Percentiles rank a stretch among this genome's conserved stretches.
phyloP scores from a whole-genome alignment of 2,888 invertebrate species.

The Agrotis exclamationis region DNA sequence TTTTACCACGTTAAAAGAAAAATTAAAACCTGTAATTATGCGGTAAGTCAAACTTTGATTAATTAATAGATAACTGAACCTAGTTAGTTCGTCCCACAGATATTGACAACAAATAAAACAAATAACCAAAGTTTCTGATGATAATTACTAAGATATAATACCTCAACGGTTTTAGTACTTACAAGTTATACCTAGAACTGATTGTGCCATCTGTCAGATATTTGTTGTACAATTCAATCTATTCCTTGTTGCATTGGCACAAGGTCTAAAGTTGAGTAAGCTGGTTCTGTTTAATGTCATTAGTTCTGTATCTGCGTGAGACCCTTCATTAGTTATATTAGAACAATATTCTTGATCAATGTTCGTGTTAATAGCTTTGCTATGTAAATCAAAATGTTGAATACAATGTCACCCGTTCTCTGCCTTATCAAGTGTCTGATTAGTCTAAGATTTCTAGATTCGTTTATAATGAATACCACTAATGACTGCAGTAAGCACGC shows the following conservation, averaged over 20 bases:
- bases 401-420: not conserved
- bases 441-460: not conserved
- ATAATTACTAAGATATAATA: constrained; percentile 83
- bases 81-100: not conserved
- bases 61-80: not conserved
- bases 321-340: constrained; percentile 22
- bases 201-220: constrained; percentile 66
- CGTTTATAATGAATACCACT: not conserved
- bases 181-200: constrained; percentile 68
- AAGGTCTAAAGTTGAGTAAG: constrained; percentile 9
- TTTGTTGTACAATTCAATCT: constrained; percentile 34
- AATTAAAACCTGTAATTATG: too few relatives aligned
- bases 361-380: constrained; percentile 17
- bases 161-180: constrained; percentile 75
- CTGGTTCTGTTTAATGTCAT: constrained; percentile 62
- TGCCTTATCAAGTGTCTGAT: constrained; percentile 1
- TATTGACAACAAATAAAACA: constrained; percentile 71
- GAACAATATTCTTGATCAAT: constrained; percentile 26
- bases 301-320: constrained; percentile 48
- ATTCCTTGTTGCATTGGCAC: not conserved
- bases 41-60: too few relatives aligned
- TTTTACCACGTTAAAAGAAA: too few relatives aligned
- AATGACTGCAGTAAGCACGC: too few relatives aligned
- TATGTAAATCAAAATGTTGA: constrained; percentile 7
- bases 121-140: constrained; percentile 75